phyloP scores from a whole-genome alignment of 2,113 vertebrate species.

The Brachyistius frenatus region DNA sequence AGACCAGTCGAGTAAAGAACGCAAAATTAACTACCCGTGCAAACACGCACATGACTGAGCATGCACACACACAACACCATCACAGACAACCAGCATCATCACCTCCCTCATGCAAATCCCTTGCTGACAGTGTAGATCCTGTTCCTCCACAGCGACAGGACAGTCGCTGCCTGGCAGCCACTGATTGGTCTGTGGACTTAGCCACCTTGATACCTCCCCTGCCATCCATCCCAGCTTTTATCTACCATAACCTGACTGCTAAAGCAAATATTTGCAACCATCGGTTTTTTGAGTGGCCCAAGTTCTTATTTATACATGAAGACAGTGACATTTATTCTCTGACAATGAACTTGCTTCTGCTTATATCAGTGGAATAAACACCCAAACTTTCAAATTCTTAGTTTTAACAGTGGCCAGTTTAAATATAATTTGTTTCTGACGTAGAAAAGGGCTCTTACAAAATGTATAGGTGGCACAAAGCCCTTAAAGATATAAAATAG shows the following conservation, averaged over 20 bases:
- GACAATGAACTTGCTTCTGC: not conserved
- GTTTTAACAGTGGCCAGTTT: not conserved
- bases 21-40: conserved; percentile 12
- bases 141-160: conserved; percentile 36
- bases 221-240: conserved; percentile 56
- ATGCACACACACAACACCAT: not conserved
- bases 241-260: conserved; percentile 38
- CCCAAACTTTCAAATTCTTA: not conserved
- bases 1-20: conserved; percentile 3
- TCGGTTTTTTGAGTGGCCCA: conserved; percentile 18
- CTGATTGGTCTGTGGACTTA: conserved; percentile 74
- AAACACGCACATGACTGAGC: conserved; percentile 13
- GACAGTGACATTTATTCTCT: not conserved
- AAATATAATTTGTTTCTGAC: too few species aligned
- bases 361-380: not conserved
- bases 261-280: conserved; percentile 62
- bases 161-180: conserved; percentile 56
- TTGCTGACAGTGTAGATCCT: conserved; percentile 36
- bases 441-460: too few species aligned
- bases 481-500: too few species aligned
- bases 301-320: not conserved
- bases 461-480: too few species aligned
- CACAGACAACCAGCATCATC: not conserved
- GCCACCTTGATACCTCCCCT: conserved; percentile 49
- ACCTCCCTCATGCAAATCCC: conserved; percentile 67